A percentile compares a stretch with the other conserved stretches of the same genome.
Evolutionary conservation across 2,797 vertebrate species (phyloP).

Genomic region (Pangasius larnaudii): DNA sequence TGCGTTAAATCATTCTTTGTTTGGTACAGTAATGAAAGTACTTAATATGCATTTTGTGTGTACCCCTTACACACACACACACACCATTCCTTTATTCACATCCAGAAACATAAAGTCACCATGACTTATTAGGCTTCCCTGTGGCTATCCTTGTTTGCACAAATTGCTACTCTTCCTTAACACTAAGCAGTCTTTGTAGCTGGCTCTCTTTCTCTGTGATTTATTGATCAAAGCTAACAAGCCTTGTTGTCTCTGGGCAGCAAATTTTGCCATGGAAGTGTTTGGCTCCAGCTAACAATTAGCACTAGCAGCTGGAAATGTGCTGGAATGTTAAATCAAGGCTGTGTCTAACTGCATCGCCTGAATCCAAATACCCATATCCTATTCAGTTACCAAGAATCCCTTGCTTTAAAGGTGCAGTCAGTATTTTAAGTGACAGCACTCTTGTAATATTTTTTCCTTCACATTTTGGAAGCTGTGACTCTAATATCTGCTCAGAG

Average conservation of each 20-base stretch:
- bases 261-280: background rate
- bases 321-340: background rate
- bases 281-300: background rate
- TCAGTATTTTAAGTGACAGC: background rate
- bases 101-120: background rate
- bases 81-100: background rate
- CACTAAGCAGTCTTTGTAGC: background rate
- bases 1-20: background rate
- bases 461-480: background rate
- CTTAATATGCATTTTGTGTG: background rate
- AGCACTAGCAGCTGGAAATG: background rate
- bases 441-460: background rate
- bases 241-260: background rate
- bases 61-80: background rate
- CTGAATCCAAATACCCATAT: background rate
- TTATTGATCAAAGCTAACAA: constrained; percentile 32
- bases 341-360: background rate
- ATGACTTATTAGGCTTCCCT: constrained; percentile 19
- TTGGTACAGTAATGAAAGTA: background rate
- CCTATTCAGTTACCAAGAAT: background rate
- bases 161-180: constrained; percentile 23
- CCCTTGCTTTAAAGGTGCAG: background rate
- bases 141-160: constrained; percentile 15
- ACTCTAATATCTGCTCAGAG: background rate
- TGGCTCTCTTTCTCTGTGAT: background rate